phyloP scores from a whole-genome alignment of 2,113 vertebrate genomes.

The Labrus mixtus region DNA sequence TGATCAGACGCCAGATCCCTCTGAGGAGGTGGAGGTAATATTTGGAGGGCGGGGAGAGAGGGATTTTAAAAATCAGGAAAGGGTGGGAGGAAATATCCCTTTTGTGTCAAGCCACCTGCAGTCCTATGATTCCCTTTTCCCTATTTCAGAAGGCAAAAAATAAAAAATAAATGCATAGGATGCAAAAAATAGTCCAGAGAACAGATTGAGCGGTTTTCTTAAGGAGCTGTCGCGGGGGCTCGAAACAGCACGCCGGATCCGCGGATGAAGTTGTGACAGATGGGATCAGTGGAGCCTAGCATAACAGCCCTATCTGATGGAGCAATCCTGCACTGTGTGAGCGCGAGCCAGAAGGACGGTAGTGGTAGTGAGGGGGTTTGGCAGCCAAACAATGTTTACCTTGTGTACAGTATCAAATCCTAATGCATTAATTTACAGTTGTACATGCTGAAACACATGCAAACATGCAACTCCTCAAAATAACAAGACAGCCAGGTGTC shows the following conservation, averaged over 20 bases:
- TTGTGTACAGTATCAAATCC: constrained; percentile 5
- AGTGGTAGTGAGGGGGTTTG: constrained; percentile 24
- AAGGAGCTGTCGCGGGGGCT: constrained; percentile 66
- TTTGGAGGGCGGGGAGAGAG: background rate
- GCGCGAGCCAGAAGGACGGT: constrained; percentile 30
- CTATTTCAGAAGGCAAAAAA: background rate
- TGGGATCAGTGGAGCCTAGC: constrained; percentile 68
- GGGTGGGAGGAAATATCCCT: constrained; percentile 11
- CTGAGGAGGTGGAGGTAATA: constrained; percentile 26
- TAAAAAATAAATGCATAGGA: constrained; percentile 47
- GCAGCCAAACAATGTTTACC: constrained; percentile 28
- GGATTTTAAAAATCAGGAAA: constrained; percentile 5
- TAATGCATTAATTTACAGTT: constrained; percentile 1
- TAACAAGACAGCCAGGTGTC: too few relatives aligned
- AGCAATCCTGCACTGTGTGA: constrained; percentile 44
- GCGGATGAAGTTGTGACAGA: constrained; percentile 74
- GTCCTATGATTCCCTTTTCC: background rate
- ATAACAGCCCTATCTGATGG: constrained; percentile 57
- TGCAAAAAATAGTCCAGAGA: constrained; percentile 64
- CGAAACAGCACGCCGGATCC: constrained; percentile 52
- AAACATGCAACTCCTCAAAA: constrained; percentile 2
- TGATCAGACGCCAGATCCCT: constrained; percentile 59
- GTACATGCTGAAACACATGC: background rate
- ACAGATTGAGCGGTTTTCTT: constrained; percentile 75
- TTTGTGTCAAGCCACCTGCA: constrained; percentile 5